These are phyloP conservation scores for Deroplatys truncata DNA, from an alignment of 2,888 invertebrate genomes.

Conservation along the genomic window DNA sequence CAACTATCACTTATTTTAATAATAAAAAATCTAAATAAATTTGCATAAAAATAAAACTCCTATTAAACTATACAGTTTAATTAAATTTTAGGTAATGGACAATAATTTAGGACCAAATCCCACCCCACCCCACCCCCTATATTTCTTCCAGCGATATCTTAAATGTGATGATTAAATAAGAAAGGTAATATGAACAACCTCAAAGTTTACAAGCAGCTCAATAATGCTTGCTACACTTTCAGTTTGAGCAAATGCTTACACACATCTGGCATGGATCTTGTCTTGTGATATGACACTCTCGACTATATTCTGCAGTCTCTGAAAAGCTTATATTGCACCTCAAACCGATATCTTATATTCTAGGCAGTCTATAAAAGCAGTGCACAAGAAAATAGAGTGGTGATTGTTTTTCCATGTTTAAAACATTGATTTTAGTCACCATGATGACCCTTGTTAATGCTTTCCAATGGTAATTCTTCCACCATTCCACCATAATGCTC, in stretches of 20 bases:
- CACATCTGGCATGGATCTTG: background rate
- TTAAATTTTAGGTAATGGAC: no score
- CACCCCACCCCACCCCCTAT: no score
- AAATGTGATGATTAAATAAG: no score
- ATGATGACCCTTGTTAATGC: background rate
- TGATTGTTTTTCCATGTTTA: background rate
- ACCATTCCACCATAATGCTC: background rate
- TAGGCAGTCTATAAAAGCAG: slow-evolving; percentile 2
- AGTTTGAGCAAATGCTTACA: background rate
- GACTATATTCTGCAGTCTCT: background rate
- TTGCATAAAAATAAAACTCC: no score
- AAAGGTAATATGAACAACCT: no score
- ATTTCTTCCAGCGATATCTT: no score
- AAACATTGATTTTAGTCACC: background rate
- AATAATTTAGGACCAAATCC: no score
- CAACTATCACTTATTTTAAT: no score
- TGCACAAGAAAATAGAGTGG: slow-evolving; percentile 3
- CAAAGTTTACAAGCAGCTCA: no score
- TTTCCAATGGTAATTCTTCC: background rate
- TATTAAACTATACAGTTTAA: no score
- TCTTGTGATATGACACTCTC: background rate
- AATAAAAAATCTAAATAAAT: no score
- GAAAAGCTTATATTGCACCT: slow-evolving; percentile 7
- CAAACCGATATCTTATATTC: slow-evolving; percentile 1
- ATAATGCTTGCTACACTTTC: background rate